Base-by-base conservation (phyloP, 2,113 vertebrate genomes). In the Puntigrus tetrazona region DNA sequence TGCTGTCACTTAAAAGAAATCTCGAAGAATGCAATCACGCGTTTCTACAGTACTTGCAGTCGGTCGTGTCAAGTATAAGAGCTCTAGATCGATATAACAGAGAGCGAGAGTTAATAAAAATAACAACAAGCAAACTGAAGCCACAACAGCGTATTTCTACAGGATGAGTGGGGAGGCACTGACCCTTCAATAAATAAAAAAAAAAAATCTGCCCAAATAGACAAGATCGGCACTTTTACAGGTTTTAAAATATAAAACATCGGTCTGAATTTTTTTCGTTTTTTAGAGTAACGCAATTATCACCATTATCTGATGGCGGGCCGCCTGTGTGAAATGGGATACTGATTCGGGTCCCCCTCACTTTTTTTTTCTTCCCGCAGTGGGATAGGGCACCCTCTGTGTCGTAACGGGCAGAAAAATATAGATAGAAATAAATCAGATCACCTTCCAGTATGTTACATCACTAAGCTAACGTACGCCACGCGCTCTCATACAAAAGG, bases 21-120 rank as follows among this genome's bases (percentile, higher is more conserved):
- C 34, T 69, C 8, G 31, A 67, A 67, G 63, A 31, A 9, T 36
- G 20, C 20, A 22, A 38, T 38, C n/a, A 38, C 38, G 67, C 61
- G n/a, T 47, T 74, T 90, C 88, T 91, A 92, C 86, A 86, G 91
- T 91, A 87, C 90, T 91, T 88, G 89, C 90, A 89, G 89, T 87
- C 83, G 72, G 74, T 88, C 81, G 83, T 73, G 84, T 85, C 80
- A 38, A 65, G 59, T 47, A 20, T 47, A 45, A 50, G 22, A 16
- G 20, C 6, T 69, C 63, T 13, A 59, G 78, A 47, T 77, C 52
- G 13, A 86, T 78, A 7, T 43, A 41, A 36, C 47, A 77, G 52
- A 34, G 36, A 25, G 45, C 41, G 55, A 73, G 52, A 31, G 45
- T 47, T 31, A 38, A 82, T 88, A 89, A 91, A 81, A 85, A 69